These are phyloP conservation scores for Drosophila subpulchrella DNA, from an alignment of 1,140 invertebrate genomes.

Conservation along the genomic window DNA sequence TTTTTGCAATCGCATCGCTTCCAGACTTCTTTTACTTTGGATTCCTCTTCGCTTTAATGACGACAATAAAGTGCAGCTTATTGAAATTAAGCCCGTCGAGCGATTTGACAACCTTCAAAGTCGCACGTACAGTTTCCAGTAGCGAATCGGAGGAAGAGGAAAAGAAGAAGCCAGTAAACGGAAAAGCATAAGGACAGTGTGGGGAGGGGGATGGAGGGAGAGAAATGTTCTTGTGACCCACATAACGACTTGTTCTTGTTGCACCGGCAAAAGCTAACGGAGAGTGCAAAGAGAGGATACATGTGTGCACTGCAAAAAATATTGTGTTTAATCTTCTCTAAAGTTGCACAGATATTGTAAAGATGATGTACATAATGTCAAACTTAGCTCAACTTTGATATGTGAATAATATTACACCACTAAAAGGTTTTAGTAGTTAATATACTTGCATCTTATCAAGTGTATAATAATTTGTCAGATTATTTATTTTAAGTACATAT, in stretches of 20 bases:
- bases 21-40: slow-evolving; percentile 25
- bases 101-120: slow-evolving; percentile 54
- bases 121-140: slow-evolving; percentile 63
- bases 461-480: no score
- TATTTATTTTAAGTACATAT: no score
- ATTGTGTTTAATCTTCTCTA: not conserved
- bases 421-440: no score
- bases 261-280: slow-evolving; percentile 69
- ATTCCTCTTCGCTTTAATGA: slow-evolving; percentile 29
- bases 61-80: slow-evolving; percentile 61
- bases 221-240: slow-evolving; percentile 54
- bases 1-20: slow-evolving; percentile 31
- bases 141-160: slow-evolving; percentile 3
- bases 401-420: no score
- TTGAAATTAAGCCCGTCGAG: slow-evolving; percentile 52
- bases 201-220: not conserved
- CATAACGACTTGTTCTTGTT: slow-evolving; percentile 58
- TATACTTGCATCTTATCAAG: no score
- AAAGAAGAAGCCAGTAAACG: slow-evolving; percentile 30
- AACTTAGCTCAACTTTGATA: no score
- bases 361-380: no score
- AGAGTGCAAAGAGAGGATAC: slow-evolving; percentile 39
- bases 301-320: not conserved
- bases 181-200: slow-evolving; percentile 25
- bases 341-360: no score